Conservation (phyloP, 2,113 vertebrate genomes). For the Uria aalge region DNA sequence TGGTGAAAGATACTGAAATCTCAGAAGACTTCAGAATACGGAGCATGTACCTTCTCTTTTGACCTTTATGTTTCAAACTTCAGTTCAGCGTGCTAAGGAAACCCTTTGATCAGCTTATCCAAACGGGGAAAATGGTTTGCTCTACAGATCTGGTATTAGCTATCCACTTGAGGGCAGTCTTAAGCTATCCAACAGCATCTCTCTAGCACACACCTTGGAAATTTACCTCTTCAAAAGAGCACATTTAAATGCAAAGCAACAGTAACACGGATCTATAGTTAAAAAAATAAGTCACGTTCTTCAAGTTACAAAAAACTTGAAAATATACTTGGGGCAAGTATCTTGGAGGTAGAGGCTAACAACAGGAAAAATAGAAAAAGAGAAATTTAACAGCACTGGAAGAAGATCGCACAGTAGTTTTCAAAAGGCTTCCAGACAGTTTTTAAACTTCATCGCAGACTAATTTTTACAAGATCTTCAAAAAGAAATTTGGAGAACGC, state of each 20-base stretch:
- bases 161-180: slow-evolving; percentile 49
- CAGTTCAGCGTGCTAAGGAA: neutral
- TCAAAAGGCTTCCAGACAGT: neutral
- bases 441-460: neutral
- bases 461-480: neutral
- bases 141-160: neutral
- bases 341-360: neutral
- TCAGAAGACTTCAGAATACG: neutral
- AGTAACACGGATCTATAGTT: neutral
- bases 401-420: neutral
- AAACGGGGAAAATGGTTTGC: neutral
- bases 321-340: neutral
- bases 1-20: neutral
- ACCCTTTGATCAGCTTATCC: neutral
- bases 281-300: neutral
- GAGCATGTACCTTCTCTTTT: neutral
- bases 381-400: neutral
- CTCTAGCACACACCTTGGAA: neutral
- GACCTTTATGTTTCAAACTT: neutral
- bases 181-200: neutral
- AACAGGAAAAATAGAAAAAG: neutral
- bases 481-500: neutral
- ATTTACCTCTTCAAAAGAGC: neutral
- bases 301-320: neutral
- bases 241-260: neutral